Evolutionary conservation across 2,888 invertebrate species (phyloP), one percentile per base, ranked within the genome.

Genomic region (Lacanobia oleracea): DNA sequence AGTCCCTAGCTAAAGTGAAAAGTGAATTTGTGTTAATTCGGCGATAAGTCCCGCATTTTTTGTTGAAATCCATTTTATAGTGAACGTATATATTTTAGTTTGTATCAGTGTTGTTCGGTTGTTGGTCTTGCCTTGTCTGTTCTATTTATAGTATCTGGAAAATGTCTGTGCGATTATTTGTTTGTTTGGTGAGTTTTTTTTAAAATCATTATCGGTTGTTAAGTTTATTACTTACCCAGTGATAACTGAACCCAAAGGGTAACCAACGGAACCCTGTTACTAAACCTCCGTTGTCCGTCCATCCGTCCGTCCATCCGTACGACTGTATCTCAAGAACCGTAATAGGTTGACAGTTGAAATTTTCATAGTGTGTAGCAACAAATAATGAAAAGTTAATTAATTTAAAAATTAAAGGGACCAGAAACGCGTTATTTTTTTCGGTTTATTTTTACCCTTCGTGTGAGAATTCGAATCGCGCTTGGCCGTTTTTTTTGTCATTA

Each of bases 1-100:
- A 50, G 54, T 61, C 62, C 66, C 23, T 57, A 48, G 60, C 51
- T 61, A 57, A 56, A 81, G 82, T 66, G 81, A 81, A 84, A 81
- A 76, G 81, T 81, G 62, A 81, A 68, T 75, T 81, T 67, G 66
- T 65, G 10, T 66, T 65, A 60, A 72, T 75, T 68, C 50, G 14
- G 37, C 33, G 83, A 82, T 74, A 82, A 72, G 1, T 54, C 82
- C 83, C 85, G 85, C 69, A 82, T 62, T 85, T 82, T 75, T 82
- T 85, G 75, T 61, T 51, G 21, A 37, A 67, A 56, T 57, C n/a
- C 40, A 63, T 61, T 69, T 70, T 56, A 79, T 82, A 63, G 69
- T 76, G 27, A 57, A 23, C 62, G 53, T 53, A 23, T 53, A 75
- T 53, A 75, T 68, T 81, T 73, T 50, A 54, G 62, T 72, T 72